phyloP scores from a whole-genome alignment of 2,888 invertebrate species.

The Idaea dimidiata region DNA sequence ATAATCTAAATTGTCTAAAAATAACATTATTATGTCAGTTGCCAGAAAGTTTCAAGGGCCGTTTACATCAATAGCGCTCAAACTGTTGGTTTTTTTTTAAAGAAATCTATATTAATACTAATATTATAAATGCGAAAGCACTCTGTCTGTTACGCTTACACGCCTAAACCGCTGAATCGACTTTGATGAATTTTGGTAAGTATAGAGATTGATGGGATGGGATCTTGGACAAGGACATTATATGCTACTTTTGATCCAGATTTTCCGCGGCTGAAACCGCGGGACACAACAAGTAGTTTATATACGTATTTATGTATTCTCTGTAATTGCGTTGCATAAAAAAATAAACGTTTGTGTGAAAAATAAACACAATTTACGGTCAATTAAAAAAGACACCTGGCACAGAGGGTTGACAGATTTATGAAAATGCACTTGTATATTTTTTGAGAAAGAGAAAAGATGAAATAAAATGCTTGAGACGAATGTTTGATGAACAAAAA shows the following conservation, averaged over 20 bases:
- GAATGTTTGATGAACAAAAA: not conserved
- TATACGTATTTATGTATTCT: no score
- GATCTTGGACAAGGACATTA: no score
- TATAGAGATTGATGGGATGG: no score
- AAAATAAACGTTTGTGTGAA: not conserved
- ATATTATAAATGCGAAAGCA: no score
- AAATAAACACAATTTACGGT: not conserved
- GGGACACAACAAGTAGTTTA: no score
- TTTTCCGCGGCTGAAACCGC: no score
- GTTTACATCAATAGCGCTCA: constrained; percentile 28
- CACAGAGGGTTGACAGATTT: not conserved
- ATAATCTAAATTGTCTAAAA: not conserved
- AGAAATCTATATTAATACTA: not conserved
- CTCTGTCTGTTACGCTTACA: no score
- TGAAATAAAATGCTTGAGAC: not conserved
- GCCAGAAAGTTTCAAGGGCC: constrained; percentile 43
- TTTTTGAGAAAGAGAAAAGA: not conserved
- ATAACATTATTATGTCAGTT: constrained; percentile 39
- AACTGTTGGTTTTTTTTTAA: not conserved
- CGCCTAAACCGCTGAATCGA: no score
- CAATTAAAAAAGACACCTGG: not conserved
- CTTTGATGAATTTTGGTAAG: no score
- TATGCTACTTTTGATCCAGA: no score
- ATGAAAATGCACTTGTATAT: not conserved
- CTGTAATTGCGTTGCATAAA: not conserved